Evolutionary conservation across 2,113 vertebrate species (phyloP).

Genomic region (Colaptes auratus): DNA sequence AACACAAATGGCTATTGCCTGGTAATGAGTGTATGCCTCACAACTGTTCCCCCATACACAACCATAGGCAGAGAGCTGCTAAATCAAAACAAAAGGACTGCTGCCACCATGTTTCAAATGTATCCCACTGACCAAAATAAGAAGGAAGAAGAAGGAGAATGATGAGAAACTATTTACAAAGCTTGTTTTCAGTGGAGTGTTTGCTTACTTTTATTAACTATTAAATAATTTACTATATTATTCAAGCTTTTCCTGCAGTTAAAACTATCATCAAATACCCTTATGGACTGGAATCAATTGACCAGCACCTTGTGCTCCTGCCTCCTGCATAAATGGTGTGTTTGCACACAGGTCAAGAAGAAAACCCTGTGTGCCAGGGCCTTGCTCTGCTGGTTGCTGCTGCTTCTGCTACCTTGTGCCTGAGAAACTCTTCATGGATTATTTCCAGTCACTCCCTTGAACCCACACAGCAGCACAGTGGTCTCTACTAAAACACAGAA

Average conservation of each 20-base stretch:
- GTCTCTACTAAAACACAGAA: not conserved
- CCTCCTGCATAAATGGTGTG: not conserved
- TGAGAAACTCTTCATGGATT: not conserved
- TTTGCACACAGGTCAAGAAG: not conserved
- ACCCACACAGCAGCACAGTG: not conserved
- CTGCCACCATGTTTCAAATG: not conserved
- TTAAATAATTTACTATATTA: conserved; percentile 6
- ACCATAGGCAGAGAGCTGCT: not conserved
- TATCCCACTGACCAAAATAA: not conserved
- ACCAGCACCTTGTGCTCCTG: not conserved
- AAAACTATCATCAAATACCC: not conserved
- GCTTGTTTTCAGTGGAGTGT: not conserved
- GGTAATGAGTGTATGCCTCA: not conserved
- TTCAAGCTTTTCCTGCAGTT: conserved; percentile 9
- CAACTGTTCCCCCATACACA: not conserved
- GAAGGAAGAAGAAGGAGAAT: not conserved
- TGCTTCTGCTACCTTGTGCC: not conserved
- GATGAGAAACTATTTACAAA: not conserved
- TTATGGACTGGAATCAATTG: not conserved
- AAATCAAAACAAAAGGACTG: not conserved
- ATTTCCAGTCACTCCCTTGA: not conserved
- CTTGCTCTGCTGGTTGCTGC: not conserved
- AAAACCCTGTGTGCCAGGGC: not conserved
- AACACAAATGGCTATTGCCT: not conserved
- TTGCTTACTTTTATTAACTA: conserved; percentile 31